Base-by-base conservation (phyloP, 2,888 invertebrate species). In the Xylota segnis region DNA sequence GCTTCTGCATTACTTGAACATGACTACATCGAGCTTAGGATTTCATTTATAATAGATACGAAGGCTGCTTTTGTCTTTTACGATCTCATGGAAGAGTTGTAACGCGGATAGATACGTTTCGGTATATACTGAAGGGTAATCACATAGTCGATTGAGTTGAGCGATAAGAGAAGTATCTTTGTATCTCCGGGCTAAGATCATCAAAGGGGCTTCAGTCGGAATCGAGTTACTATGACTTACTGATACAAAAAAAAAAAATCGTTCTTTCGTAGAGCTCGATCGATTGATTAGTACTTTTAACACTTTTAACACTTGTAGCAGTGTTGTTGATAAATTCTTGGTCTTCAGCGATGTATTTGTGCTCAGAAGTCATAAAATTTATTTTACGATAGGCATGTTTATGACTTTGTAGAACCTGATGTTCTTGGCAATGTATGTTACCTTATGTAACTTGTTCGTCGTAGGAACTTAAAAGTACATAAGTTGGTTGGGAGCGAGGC, bases 41-140 rank as follows among this genome's bases (percentile, higher is more conserved):
- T 66, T 52, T 52, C 16, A 37, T 23, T 14, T 52, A n/a, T n/a
- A n/a, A n/a, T n/a, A n/a, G 37, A 14, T 50, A 5, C 52, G 14
- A 37, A n/a, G n/a, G 34, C 47, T 23, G 3, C n/a, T n/a, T n/a
- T 52, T 23, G 56, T 4, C 14, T 61, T n/a, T 43, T 14, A 14
- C 16, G 65, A 68, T 68, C 66, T 52, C 27, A 12, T 54, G 5
- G 32, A n/a, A 12, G 18, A 18, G 7, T 34, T 50, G 32, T 63
- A 23, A 18, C 23, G 4, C 16, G 29, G 27, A 37, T 40, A 5
- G 34, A 2, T 34, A 12, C 18, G 10, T 7, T 45, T 45, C 16
- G 18, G 16, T 45, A 18, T 10, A 52, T 45, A 18, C 3, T 27
- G 52, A 52, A 4, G 2, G 37, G 9, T 40, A 40, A n/a, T n/a